Conservation (phyloP, 2,888 invertebrate genomes). For the Hermaeophaga mercurialis region DNA sequence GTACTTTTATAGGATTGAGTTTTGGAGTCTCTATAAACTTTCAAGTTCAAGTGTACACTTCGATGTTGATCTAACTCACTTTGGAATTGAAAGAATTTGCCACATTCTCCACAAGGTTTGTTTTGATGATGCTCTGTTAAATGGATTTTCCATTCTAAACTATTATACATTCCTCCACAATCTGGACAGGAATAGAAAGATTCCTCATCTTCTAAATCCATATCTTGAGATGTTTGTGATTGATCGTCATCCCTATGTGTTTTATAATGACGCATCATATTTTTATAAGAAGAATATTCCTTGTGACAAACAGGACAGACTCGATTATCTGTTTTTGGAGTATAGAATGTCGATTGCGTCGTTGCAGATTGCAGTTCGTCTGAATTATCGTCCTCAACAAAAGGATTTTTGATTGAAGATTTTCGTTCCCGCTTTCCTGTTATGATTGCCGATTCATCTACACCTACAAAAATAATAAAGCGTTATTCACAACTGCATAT, state of each 20-base stretch:
- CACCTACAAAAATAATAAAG: too few relatives aligned
- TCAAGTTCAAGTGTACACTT: conserved; percentile 69
- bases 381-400: conserved; percentile 45
- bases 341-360: conserved; percentile 25
- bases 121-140: conserved; percentile 62
- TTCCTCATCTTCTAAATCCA: conserved; percentile 60
- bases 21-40: conserved; percentile 69
- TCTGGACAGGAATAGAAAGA: conserved; percentile 66
- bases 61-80: conserved; percentile 69
- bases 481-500: too few relatives aligned
- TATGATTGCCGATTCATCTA: conserved; percentile 36
- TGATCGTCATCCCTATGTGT: conserved; percentile 28
- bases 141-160: conserved; percentile 65
- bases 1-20: conserved; percentile 64
- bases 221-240: conserved; percentile 5
- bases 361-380: conserved; percentile 25
- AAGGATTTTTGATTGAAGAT: conserved; percentile 34
- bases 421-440: conserved; percentile 36
- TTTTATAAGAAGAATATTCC: conserved; percentile 62
- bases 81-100: conserved; percentile 65
- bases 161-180: conserved; percentile 64
- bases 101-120: conserved; percentile 67
- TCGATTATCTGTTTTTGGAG: conserved; percentile 26
- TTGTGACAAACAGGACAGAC: conserved; percentile 64
- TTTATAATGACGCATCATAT: conserved; percentile 65